Conservation (phyloP, 2,888 invertebrate species). For the Eristalis intricaria region DNA sequence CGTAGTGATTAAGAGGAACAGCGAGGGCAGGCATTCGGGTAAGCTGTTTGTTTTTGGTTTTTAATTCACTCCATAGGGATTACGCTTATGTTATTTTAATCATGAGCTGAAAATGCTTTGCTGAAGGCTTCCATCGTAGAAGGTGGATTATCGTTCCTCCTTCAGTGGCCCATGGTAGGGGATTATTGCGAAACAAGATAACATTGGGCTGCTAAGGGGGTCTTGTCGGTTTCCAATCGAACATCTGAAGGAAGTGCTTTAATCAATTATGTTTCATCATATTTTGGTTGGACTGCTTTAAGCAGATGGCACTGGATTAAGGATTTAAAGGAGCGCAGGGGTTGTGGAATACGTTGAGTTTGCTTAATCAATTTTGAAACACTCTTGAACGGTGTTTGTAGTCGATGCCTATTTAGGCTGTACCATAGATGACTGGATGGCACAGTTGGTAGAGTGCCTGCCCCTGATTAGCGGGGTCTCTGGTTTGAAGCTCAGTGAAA, state of each 20-base stretch:
- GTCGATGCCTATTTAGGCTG: too few relatives aligned
- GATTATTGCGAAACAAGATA: not conserved
- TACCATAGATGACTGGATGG: too few relatives aligned
- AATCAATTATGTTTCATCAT: not conserved
- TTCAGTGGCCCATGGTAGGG: not conserved
- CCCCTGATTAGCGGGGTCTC: too few relatives aligned
- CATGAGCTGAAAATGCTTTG: not conserved
- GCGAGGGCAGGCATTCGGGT: conserved; percentile 80
- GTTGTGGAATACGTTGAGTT: too few relatives aligned
- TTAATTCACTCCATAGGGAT: not conserved
- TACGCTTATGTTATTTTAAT: not conserved
- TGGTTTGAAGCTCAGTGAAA: too few relatives aligned
- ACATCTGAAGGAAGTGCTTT: not conserved
- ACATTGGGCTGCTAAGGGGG: not conserved
- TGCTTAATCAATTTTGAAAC: too few relatives aligned
- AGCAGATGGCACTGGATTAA: not conserved
- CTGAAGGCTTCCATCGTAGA: not conserved
- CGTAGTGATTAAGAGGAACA: conserved; percentile 76
- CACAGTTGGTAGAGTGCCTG: too few relatives aligned
- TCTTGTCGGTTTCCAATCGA: not conserved
- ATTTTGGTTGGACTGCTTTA: not conserved
- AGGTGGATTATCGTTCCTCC: not conserved
- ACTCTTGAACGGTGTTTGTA: too few relatives aligned
- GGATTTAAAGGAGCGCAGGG: not conserved
- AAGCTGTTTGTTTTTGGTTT: conserved; percentile 50